These are phyloP conservation scores for Beaufortia kweichowensis DNA, from an alignment of 2,113 vertebrate species.

Conservation along the genomic window DNA sequence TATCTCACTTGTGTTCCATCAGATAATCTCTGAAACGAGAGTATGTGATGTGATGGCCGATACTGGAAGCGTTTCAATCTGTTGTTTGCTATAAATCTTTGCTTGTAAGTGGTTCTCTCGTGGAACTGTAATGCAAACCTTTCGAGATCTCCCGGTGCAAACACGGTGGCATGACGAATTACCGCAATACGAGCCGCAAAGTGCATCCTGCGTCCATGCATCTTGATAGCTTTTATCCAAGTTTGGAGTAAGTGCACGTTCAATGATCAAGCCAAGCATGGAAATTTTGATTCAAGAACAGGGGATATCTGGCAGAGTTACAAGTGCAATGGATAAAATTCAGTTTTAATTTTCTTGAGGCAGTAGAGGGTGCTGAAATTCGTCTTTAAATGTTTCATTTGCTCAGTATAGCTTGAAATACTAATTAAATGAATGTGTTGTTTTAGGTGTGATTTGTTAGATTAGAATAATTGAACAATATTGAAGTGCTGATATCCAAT, in stretches of 20 bases:
- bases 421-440: not conserved
- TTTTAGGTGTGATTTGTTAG: not conserved
- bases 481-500: not conserved
- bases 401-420: not conserved
- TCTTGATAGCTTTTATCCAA: constrained; percentile 71
- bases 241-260: constrained; percentile 61
- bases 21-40: constrained; percentile 60
- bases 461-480: not conserved
- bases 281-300: constrained; percentile 49
- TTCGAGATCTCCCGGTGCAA: constrained; percentile 58
- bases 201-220: constrained; percentile 57
- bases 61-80: constrained; percentile 29
- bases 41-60: constrained; percentile 48
- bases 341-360: not conserved
- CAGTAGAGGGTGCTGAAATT: not conserved
- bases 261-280: constrained; percentile 61
- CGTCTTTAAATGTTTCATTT: not conserved
- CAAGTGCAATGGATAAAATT: constrained; percentile 4
- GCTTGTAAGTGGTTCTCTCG: constrained; percentile 55
- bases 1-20: constrained; percentile 51
- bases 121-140: constrained; percentile 66
- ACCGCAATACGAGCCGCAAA: constrained; percentile 62
- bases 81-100: constrained; percentile 48
- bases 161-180: constrained; percentile 66
- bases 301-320: constrained; percentile 27